phyloP scores from a whole-genome alignment of 2,113 vertebrate species.

The Rhipidura dahli region DNA sequence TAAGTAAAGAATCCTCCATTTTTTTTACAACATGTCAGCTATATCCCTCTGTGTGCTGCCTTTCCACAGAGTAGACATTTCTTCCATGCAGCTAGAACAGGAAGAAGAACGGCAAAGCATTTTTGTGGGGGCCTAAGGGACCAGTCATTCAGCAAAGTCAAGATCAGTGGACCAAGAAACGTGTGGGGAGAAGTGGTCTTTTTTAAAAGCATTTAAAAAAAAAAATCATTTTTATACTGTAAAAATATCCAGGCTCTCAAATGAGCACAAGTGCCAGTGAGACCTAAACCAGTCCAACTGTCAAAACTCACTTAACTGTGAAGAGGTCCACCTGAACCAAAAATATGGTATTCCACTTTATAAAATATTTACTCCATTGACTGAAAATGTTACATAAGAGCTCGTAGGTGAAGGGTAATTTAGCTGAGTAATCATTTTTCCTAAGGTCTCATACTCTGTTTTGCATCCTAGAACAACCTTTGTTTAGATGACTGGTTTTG shows the following conservation, averaged over 20 bases:
- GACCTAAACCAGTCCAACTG: neutral
- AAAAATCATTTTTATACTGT: neutral
- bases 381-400: slow-evolving; percentile 3
- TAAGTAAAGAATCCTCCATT: neutral
- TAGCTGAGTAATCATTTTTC: slow-evolving; percentile 1
- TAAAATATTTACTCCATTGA: slow-evolving; percentile 32
- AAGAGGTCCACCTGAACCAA: slow-evolving; percentile 32
- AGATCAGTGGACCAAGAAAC: slow-evolving; percentile 6
- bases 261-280: neutral
- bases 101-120: neutral
- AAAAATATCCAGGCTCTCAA: slow-evolving; percentile 31
- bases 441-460: slow-evolving; percentile 22
- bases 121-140: neutral
- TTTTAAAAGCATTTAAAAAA: neutral
- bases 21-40: neutral
- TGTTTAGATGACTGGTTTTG: slow-evolving; percentile 37
- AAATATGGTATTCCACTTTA: slow-evolving; percentile 45
- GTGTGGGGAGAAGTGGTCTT: neutral
- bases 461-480: slow-evolving; percentile 61
- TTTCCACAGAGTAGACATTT: neutral
- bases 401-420: neutral
- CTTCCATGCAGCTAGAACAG: neutral
- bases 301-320: slow-evolving; percentile 45
- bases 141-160: neutral
- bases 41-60: neutral